These are phyloP conservation scores for Orbicella faveolata DNA, from an alignment of 64 coral and sea anemone genomes.

Conservation along the genomic window DNA sequence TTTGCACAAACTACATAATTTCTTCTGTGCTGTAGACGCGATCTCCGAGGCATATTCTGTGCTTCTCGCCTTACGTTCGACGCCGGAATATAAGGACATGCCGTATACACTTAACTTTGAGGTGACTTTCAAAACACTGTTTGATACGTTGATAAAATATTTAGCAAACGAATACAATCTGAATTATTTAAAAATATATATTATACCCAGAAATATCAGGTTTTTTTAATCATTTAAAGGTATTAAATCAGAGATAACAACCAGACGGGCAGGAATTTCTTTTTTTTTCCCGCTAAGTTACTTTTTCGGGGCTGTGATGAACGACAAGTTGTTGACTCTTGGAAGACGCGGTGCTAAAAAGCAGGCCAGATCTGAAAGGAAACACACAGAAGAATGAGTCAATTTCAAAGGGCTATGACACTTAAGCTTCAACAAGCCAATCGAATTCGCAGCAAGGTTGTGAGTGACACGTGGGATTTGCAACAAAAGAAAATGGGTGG, in stretches of 20 bases:
- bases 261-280: constrained; percentile 5
- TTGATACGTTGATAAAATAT: constrained; percentile 79
- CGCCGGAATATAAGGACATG: background rate
- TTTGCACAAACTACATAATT: background rate
- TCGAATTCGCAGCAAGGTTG: constrained; percentile 15
- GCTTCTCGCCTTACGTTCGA: constrained; percentile 11
- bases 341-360: constrained; percentile 40
- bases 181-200: constrained; percentile 63
- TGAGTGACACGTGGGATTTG: constrained; percentile 67
- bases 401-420: constrained; percentile 44
- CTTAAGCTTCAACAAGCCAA: constrained; percentile 43
- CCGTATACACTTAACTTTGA: constrained; percentile 78
- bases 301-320: constrained; percentile 45
- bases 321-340: constrained; percentile 18
- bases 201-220: constrained; percentile 29
- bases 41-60: constrained; percentile 1
- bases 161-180: constrained; percentile 41
- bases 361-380: background rate
- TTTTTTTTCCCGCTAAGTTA: background rate
- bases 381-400: constrained; percentile 44
- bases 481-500: constrained; percentile 54
- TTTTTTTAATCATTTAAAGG: constrained; percentile 56
- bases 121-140: constrained; percentile 79
- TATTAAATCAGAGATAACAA: constrained; percentile 55
- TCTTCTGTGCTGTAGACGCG: constrained; percentile 1